Evolutionary conservation across 2,888 invertebrate species (phyloP).

Genomic region (Schizaphis graminum): DNA sequence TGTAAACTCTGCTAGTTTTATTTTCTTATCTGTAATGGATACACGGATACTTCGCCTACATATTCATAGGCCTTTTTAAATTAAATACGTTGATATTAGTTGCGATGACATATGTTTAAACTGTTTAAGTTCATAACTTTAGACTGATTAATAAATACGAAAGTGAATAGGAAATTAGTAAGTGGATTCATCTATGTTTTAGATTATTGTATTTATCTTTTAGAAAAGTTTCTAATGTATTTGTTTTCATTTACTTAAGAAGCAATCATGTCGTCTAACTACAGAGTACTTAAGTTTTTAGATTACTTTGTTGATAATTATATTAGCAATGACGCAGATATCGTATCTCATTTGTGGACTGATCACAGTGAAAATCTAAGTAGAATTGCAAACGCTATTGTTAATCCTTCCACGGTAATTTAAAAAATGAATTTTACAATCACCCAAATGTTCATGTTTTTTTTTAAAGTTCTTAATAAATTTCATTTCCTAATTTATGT

Average conservation of each 20-base stretch:
- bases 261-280: not conserved
- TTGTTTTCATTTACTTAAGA: not conserved
- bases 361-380: not conserved
- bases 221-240: not conserved
- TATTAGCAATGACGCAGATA: not conserved
- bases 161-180: not conserved
- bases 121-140: not conserved
- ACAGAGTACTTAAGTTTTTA: not conserved
- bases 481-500: no score
- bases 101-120: no score
- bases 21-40: no score
- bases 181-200: not conserved
- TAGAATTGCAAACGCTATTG: not conserved
- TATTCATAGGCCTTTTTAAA: no score
- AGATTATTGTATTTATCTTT: not conserved
- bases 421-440: not conserved
- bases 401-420: not conserved
- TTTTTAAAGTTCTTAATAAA: no score
- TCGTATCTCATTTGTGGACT: not conserved
- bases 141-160: not conserved
- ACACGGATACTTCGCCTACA: no score
- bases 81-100: no score
- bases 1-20: no score
- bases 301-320: not conserved
- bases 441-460: no score